Evolutionary conservation across 2,113 vertebrate species (phyloP).

Genomic region (Megaceryle maxima): DNA sequence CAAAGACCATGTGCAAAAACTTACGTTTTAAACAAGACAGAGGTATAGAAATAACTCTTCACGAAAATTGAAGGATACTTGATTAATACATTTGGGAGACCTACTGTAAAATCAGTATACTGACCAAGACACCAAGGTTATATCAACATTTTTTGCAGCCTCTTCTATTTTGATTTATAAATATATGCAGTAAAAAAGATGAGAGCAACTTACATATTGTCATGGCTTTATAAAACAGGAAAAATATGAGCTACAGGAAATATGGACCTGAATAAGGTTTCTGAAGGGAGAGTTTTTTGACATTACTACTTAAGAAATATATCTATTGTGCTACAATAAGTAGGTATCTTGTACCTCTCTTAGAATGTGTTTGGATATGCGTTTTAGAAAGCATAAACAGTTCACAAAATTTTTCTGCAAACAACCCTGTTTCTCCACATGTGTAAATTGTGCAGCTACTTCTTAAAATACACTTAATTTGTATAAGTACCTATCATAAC

Average conservation of each 20-base stretch:
- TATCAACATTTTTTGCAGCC: not conserved
- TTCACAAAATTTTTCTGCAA: rapidly evolving
- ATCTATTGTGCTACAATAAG: not conserved
- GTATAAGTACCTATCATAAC: not conserved
- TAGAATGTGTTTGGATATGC: not conserved
- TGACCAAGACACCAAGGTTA: not conserved
- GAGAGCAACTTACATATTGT: not conserved
- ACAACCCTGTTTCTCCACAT: not conserved
- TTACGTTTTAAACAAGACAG: not conserved
- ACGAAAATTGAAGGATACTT: not conserved
- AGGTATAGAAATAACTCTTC: not conserved
- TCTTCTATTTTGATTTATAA: not conserved
- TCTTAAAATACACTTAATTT: not conserved
- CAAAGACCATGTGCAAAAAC: not conserved
- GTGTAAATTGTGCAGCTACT: not conserved
- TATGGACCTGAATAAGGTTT: not conserved
- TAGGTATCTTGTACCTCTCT: not conserved
- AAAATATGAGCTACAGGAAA: not conserved
- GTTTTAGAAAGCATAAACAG: not conserved
- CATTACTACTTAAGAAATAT: not conserved
- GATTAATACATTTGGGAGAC: not conserved
- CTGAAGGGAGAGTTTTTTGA: not conserved
- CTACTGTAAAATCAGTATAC: not conserved
- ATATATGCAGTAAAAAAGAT: not conserved
- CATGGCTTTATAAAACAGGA: not conserved